Base-by-base conservation (phyloP, 1,140 invertebrate genomes). In the Schlechtendalia chinensis region DNA sequence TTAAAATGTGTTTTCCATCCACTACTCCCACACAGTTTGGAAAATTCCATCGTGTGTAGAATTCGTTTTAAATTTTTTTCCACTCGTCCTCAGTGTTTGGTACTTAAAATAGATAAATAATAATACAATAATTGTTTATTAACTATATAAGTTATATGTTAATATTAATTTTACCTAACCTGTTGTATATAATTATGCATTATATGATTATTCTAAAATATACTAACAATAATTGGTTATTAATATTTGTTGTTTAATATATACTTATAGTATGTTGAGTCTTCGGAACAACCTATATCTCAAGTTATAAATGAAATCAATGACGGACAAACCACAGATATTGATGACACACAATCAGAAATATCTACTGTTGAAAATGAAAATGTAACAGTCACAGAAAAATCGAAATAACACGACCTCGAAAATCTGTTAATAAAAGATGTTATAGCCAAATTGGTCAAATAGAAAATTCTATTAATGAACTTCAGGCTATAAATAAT, bases 1-100 rank as follows among this genome's bases (percentile, higher is more conserved):
- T n/a, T n/a, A n/a, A n/a, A n/a, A n/a, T 83, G 82, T 87, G 86
- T 83, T 88, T 88, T n/a, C 86, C 86, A 83, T 88, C 86, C 10
- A 89, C 82, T 6, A 86, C 85, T 50, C 85, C 86, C 45, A 87
- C 77, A 82, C 86, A 87, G 63, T 86, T 58, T 24, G 56, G 56
- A 24, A 58, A 24, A 58, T 58, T 58, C 56, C 56, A 58, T 24
- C 56, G 8, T 84, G 16, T 87, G 87, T 83, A 88, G 87, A 81
- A 71, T 82, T 69, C 84, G 80, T 82, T 84, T 83, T 84, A 86
- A 87, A 74, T 83, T 67, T 53, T 82, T 75, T 61, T 84, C 84
- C 24, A 84, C 84, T 81, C 82, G 17, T 81, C 82, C 82, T 83
- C 83, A 85, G 71, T 83, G 81, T 81, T 77, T 75, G 47, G 24